Evolutionary conservation across 2,113 vertebrate species (phyloP).

Genomic region (Prunella fulvescens): DNA sequence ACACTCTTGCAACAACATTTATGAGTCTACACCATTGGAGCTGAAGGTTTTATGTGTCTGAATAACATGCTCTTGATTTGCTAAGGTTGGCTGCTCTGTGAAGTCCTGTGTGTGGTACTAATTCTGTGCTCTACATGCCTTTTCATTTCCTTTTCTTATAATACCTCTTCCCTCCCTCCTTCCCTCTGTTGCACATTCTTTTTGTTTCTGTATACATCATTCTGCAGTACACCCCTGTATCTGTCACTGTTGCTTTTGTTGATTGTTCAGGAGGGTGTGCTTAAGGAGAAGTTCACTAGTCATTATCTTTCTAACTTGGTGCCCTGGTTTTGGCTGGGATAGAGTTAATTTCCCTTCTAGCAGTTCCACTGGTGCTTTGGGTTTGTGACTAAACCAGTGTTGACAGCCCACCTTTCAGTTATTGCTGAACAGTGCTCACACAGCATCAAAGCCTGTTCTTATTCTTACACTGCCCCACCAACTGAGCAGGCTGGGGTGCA

Average conservation of each 20-base stretch:
- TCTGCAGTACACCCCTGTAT: not conserved
- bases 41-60: not conserved
- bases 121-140: not conserved
- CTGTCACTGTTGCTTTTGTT: not conserved
- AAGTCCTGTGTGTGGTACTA: not conserved
- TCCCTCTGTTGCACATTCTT: not conserved
- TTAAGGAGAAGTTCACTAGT: not conserved
- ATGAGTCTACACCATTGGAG: not conserved
- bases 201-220: not conserved
- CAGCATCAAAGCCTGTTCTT: not conserved
- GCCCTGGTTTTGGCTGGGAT: not conserved
- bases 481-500: not conserved
- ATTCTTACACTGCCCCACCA: fast-evolving
- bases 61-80: not conserved
- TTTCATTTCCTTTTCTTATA: not conserved
- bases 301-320: not conserved
- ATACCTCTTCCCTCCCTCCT: not conserved
- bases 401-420: not conserved
- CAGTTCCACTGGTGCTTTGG: not conserved
- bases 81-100: not conserved
- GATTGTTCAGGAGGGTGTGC: not conserved
- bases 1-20: not conserved
- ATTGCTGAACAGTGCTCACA: not conserved
- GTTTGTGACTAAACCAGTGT: not conserved
- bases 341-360: not conserved